Evolutionary conservation across 2,797 vertebrate species (phyloP).

Genomic region (Hoplostethus mediterraneus): DNA sequence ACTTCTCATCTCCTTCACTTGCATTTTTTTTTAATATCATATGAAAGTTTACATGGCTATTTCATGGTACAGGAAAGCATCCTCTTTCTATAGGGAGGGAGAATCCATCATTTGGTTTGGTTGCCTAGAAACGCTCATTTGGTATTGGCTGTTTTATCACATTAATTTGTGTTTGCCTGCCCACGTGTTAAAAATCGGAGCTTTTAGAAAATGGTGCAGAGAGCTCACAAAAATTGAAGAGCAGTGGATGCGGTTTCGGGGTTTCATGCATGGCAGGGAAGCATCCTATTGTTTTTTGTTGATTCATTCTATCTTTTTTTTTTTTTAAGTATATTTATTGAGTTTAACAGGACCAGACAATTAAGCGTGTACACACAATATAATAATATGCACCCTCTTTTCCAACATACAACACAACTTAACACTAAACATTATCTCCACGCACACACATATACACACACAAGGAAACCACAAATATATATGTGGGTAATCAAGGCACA

Average conservation of each 20-base stretch:
- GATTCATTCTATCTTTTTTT: background rate
- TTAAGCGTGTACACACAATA: no score
- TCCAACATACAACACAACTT: no score
- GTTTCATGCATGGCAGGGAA: background rate
- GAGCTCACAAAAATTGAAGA: background rate
- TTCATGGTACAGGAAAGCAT: conserved; percentile 24
- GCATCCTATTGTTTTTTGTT: background rate
- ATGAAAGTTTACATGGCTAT: conserved; percentile 24
- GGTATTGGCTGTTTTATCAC: conserved; percentile 57
- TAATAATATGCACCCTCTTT: no score
- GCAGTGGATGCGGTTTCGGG: background rate
- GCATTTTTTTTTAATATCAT: conserved; percentile 7
- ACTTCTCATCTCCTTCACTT: conserved; percentile 4
- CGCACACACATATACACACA: no score
- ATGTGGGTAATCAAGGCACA: no score
- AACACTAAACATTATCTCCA: no score
- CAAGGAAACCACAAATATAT: no score
- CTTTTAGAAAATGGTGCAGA: conserved; percentile 21
- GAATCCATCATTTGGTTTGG: conserved; percentile 33
- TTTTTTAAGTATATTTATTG: no score
- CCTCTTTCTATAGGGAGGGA: conserved; percentile 26
- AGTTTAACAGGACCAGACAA: no score
- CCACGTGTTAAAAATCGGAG: conserved; percentile 47
- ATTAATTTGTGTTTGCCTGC: conserved; percentile 41
- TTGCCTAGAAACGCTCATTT: conserved; percentile 75